Conservation (phyloP, 2,797 vertebrate species). For the Danionella dracula region DNA sequence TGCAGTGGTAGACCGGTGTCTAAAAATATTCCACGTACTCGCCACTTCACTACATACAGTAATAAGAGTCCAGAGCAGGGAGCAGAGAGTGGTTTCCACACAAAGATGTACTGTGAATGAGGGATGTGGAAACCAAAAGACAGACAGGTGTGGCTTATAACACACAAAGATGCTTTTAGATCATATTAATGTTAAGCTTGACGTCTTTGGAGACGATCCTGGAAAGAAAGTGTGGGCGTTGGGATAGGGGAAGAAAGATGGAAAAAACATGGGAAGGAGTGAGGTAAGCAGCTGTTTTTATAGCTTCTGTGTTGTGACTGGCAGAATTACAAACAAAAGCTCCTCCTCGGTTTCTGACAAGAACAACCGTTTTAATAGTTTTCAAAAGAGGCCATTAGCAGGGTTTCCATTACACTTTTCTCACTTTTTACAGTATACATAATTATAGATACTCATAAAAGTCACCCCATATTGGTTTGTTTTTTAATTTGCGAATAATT, state of each 20-base stretch:
- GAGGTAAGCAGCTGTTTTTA: constrained; percentile 18
- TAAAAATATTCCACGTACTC: constrained; percentile 17
- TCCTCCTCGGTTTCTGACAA: not conserved
- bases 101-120: not conserved
- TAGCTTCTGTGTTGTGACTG: not conserved
- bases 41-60: not conserved
- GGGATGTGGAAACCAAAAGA: not conserved
- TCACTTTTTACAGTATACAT: not conserved
- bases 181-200: not conserved
- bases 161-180: not conserved
- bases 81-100: not conserved
- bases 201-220: not conserved
- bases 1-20: not conserved
- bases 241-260: not conserved
- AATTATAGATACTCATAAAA: too few relatives aligned
- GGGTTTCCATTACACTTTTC: too few relatives aligned
- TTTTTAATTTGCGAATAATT: too few relatives aligned
- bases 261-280: constrained; percentile 15
- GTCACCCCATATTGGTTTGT: too few relatives aligned
- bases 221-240: not conserved
- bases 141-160: constrained; percentile 3
- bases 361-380: not conserved
- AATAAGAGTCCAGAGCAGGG: not conserved
- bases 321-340: not conserved
- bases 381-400: not conserved